These are phyloP conservation scores for Plecotus auritus DNA, from an alignment of 2,113 vertebrate species.

Conservation along the genomic window DNA sequence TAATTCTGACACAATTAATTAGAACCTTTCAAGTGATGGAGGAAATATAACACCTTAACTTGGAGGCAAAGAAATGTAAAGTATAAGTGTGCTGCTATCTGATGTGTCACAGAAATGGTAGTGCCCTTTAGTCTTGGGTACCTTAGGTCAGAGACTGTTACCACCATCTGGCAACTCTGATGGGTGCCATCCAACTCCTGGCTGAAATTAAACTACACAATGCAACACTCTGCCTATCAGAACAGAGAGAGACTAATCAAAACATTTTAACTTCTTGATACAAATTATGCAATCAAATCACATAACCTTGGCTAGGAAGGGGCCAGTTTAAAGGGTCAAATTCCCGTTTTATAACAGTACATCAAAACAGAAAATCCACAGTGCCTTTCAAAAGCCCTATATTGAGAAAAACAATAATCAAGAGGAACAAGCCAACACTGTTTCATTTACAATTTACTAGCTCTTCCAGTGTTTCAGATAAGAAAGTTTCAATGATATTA, in stretches of 20 bases:
- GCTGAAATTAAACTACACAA: slow-evolving; percentile 1
- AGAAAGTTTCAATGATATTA: neutral
- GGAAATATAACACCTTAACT: slow-evolving; percentile 20
- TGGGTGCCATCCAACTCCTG: neutral
- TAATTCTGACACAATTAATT: slow-evolving; percentile 41
- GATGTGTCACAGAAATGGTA: neutral
- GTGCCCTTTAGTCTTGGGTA: neutral
- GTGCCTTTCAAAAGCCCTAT: neutral
- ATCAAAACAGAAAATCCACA: slow-evolving; percentile 51
- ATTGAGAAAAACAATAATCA: slow-evolving; percentile 37
- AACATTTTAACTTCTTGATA: slow-evolving; percentile 24
- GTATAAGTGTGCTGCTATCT: neutral
- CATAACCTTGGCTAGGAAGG: slow-evolving; percentile 5
- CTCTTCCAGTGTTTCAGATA: slow-evolving; percentile 65
- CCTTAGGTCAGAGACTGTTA: neutral
- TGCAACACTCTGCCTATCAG: neutral
- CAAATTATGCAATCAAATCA: slow-evolving; percentile 27
- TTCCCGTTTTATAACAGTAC: slow-evolving; percentile 4
- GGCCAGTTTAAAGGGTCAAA: neutral
- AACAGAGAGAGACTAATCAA: neutral
- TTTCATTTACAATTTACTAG: slow-evolving; percentile 62
- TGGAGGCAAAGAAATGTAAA: slow-evolving; percentile 25
- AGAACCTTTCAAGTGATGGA: slow-evolving; percentile 31
- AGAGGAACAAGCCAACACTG: slow-evolving; percentile 15
- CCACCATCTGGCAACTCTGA: neutral